These are phyloP conservation scores for Drosophila pectinifera DNA, from an alignment of 1,140 invertebrate genomes.

Conservation along the genomic window DNA sequence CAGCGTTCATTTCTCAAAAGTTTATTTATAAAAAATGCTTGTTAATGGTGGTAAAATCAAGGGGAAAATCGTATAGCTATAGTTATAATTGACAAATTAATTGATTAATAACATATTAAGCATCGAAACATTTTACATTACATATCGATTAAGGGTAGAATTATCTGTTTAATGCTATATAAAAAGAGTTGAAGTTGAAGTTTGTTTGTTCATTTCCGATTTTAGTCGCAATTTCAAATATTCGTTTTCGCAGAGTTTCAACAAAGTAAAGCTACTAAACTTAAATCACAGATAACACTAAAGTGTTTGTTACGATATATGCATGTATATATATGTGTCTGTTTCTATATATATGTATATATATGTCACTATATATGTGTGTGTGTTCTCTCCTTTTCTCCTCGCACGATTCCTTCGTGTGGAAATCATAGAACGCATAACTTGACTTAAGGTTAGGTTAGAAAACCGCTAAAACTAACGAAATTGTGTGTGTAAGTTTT, in stretches of 20 bases:
- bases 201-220: slow-evolving; percentile 39
- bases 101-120: slow-evolving; percentile 71
- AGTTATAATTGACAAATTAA: slow-evolving; percentile 69
- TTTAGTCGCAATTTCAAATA: slow-evolving; percentile 26
- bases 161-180: slow-evolving; percentile 61
- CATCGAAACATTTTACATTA: slow-evolving; percentile 54
- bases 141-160: slow-evolving; percentile 37
- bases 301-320: slow-evolving; percentile 80
- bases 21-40: slow-evolving; percentile 79
- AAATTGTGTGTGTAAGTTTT: slow-evolving; percentile 51
- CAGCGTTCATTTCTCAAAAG: slow-evolving; percentile 39
- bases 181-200: slow-evolving; percentile 50
- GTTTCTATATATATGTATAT: slow-evolving; percentile 46
- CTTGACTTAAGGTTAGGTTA: slow-evolving; percentile 69
- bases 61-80: slow-evolving; percentile 48
- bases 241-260: slow-evolving; percentile 66
- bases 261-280: slow-evolving; percentile 84
- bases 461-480: slow-evolving; percentile 71
- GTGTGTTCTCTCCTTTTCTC: slow-evolving; percentile 19
- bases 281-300: slow-evolving; percentile 85
- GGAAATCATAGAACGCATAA: slow-evolving; percentile 67
- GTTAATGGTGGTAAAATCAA: slow-evolving; percentile 67
- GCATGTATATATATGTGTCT: slow-evolving; percentile 49
- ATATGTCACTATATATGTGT: slow-evolving; percentile 54
- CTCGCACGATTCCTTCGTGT: slow-evolving; percentile 23